Percentiles rank a stretch among this genome's conserved stretches.
Conservation (phyloP, 2,113 vertebrate species). For the Atlantisia rogersi region DNA sequence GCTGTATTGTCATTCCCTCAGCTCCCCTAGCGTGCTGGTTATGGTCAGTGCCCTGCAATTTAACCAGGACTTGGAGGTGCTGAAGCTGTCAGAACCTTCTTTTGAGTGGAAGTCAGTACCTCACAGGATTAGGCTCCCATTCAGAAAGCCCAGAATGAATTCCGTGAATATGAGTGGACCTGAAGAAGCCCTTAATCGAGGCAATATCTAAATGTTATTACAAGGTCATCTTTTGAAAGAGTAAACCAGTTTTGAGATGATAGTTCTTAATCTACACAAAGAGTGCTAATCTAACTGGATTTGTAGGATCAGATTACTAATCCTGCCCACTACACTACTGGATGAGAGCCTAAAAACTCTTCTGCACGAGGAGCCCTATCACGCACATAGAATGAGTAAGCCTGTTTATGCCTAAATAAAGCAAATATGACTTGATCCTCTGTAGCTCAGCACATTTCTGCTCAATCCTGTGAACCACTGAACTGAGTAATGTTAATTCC, state of each 20-base stretch:
- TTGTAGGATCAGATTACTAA: neutral
- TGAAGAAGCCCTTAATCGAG: neutral
- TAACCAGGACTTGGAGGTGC: neutral
- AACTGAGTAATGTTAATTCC: constrained; percentile 38
- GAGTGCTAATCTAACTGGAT: neutral
- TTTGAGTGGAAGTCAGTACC: neutral
- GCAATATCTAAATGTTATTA: neutral
- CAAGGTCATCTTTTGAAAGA: neutral
- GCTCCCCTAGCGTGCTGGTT: neutral
- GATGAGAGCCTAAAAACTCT: constrained; percentile 7
- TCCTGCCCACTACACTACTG: neutral
- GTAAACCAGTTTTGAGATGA: neutral
- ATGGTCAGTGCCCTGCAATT: neutral
- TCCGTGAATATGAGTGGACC: neutral
- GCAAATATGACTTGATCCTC: constrained; percentile 8
- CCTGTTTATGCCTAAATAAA: constrained; percentile 17
- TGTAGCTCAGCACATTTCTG: constrained; percentile 36
- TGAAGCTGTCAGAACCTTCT: neutral
- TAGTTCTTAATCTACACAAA: neutral
- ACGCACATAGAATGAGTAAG: neutral
- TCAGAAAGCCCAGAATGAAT: neutral
- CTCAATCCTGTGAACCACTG: constrained; percentile 21
- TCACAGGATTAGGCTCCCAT: neutral
- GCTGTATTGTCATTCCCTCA: neutral
- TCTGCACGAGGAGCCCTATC: neutral